phyloP scores from a whole-genome alignment of 2,888 invertebrate genomes.

The Eupsilia transversa region DNA sequence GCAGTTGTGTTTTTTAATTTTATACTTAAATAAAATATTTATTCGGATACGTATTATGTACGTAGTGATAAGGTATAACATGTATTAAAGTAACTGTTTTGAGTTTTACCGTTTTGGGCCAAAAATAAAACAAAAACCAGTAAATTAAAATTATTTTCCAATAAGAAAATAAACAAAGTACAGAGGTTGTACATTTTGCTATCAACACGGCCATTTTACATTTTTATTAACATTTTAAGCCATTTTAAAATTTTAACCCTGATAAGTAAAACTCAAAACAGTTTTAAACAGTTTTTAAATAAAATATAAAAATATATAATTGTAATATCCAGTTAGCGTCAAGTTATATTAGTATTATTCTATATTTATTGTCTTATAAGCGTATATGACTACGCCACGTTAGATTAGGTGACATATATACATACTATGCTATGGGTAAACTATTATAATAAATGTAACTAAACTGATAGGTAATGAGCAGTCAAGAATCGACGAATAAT shows the following conservation, averaged over 20 bases:
- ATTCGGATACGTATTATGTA: constrained; percentile 85
- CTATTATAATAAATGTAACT: constrained; percentile 59
- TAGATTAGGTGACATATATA: constrained; percentile 64
- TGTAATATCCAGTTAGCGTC: constrained; percentile 83
- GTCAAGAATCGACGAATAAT: constrained; percentile 62
- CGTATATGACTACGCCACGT: constrained; percentile 61
- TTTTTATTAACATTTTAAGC: constrained; percentile 15
- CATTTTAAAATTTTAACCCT: constrained; percentile 15
- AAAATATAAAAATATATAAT: constrained; percentile 70
- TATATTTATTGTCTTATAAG: constrained; percentile 71
- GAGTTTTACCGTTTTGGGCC: constrained; percentile 64
- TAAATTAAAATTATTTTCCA: constrained; percentile 55
- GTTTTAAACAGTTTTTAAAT: constrained; percentile 55
- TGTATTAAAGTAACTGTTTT: constrained; percentile 64
- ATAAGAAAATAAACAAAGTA: constrained; percentile 51
- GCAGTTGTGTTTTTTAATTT: constrained; percentile 88
- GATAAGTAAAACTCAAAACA: constrained; percentile 56
- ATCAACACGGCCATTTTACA: constrained; percentile 28
- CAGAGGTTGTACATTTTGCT: constrained; percentile 44
- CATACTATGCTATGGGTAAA: constrained; percentile 66
- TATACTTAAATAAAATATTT: constrained; percentile 88
- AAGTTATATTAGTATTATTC: constrained; percentile 73
- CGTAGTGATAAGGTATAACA: constrained; percentile 77
- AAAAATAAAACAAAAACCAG: constrained; percentile 36
- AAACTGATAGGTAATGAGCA: constrained; percentile 68